Percentiles rank a stretch among this genome's conserved stretches.
Conservation (phyloP, 2,888 invertebrate species). For the Lordiphosa fenestrarum region DNA sequence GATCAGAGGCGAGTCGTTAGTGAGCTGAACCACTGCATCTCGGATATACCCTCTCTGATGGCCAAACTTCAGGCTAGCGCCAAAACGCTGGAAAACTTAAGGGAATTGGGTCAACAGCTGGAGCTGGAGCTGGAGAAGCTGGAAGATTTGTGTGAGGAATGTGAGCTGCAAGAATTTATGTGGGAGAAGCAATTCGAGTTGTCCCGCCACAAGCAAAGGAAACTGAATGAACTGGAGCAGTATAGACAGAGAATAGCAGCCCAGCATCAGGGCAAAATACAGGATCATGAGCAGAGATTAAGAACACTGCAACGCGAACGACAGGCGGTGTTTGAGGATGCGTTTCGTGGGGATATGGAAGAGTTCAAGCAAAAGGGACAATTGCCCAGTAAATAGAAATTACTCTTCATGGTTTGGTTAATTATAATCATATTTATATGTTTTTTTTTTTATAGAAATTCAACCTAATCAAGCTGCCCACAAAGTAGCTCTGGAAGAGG, state of each 20-base stretch:
- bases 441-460: slow-evolving; percentile 66
- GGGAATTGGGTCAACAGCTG: slow-evolving; percentile 82
- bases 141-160: slow-evolving; percentile 84
- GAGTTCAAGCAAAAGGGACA: slow-evolving; percentile 84
- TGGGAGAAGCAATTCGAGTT: slow-evolving; percentile 84
- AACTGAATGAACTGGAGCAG: slow-evolving; percentile 82
- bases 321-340: slow-evolving; percentile 86
- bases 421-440: too few species aligned
- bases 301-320: slow-evolving; percentile 83
- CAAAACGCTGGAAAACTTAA: slow-evolving; percentile 80
- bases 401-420: too few species aligned
- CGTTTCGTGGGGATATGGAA: slow-evolving; percentile 85
- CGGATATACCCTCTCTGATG: slow-evolving; percentile 76
- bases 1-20: slow-evolving; percentile 64
- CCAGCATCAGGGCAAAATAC: slow-evolving; percentile 83
- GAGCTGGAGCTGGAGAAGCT: slow-evolving; percentile 83
- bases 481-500: slow-evolving; percentile 83
- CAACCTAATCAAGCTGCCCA: slow-evolving; percentile 43
- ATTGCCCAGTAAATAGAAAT: slow-evolving; percentile 82
- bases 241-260: slow-evolving; percentile 82
- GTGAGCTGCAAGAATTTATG: slow-evolving; percentile 84
- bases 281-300: slow-evolving; percentile 82
- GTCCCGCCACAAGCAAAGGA: slow-evolving; percentile 84
- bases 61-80: slow-evolving; percentile 79
- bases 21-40: slow-evolving; percentile 72